Evolutionary conservation across 2,888 invertebrate species (phyloP).

Genomic region (Thymelicus lineola): DNA sequence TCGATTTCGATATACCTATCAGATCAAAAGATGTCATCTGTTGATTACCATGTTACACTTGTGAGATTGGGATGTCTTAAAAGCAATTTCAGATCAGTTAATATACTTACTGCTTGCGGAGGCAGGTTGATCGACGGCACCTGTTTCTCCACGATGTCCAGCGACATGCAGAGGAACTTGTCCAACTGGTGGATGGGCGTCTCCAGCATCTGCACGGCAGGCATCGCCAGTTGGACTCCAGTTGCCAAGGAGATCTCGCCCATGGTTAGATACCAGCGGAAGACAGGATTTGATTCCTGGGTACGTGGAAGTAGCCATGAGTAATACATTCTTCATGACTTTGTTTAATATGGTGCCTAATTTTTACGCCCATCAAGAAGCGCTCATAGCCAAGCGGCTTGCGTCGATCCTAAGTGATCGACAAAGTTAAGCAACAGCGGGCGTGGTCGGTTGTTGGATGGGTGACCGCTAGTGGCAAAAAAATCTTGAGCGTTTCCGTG

Average conservation of each 20-base stretch:
- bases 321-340: no score
- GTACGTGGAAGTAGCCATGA: slow-evolving; percentile 3
- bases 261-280: slow-evolving; percentile 90
- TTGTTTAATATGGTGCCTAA: no score
- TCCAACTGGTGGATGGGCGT: slow-evolving; percentile 90
- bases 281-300: slow-evolving; percentile 88
- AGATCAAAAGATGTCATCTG: no score
- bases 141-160: slow-evolving; percentile 93
- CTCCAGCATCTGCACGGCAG: slow-evolving; percentile 89
- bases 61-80: neutral
- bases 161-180: slow-evolving; percentile 91
- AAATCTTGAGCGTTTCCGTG: no score
- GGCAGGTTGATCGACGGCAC: slow-evolving; percentile 93
- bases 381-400: no score
- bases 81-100: neutral
- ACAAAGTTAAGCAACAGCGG: no score
- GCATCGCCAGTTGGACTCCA: slow-evolving; percentile 90
- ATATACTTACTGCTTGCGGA: slow-evolving; percentile 90
- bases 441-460: no score
- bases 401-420: no score
- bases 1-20: no score
- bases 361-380: no score
- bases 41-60: neutral
- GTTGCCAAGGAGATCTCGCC: slow-evolving; percentile 90
- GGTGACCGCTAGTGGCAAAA: no score